These are phyloP conservation scores for Nautilus pompilius DNA, from an alignment of 1,140 invertebrate species.

Conservation along the genomic window DNA sequence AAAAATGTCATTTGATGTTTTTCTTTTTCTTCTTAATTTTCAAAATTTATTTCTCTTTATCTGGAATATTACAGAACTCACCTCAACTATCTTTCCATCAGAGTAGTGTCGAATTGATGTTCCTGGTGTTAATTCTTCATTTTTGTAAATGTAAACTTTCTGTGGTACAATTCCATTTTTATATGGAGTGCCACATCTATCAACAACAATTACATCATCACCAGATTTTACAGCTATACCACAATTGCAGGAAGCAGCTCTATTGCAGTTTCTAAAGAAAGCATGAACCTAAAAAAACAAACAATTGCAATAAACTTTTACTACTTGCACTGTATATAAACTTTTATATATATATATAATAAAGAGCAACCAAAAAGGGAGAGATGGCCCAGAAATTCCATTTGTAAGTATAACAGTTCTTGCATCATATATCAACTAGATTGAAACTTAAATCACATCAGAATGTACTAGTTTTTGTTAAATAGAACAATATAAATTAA, in stretches of 20 bases:
- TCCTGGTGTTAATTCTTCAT: constrained; percentile 28
- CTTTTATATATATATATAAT: too few relatives aligned
- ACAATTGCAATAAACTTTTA: background rate
- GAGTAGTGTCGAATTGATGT: constrained; percentile 15
- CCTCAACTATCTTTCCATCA: constrained; percentile 15
- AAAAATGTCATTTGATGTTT: too few relatives aligned
- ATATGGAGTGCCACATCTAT: constrained; percentile 26
- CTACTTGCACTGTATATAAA: too few relatives aligned
- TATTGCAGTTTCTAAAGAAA: constrained; percentile 24
- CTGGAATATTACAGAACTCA: constrained; percentile 14
- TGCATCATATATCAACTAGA: too few relatives aligned
- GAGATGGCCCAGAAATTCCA: too few relatives aligned
- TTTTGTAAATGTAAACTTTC: constrained; percentile 21
- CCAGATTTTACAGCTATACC: constrained; percentile 34
- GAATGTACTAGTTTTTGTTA: too few relatives aligned
- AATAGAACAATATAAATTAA: too few relatives aligned
- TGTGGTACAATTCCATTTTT: constrained; percentile 11
- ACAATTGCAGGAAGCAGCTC: constrained; percentile 36
- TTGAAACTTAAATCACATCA: too few relatives aligned
- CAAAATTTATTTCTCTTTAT: too few relatives aligned
- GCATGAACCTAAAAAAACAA: constrained; percentile 12
- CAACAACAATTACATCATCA: constrained; percentile 43
- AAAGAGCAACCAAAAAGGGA: too few relatives aligned
- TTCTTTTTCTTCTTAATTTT: too few relatives aligned
- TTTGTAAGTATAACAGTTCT: too few relatives aligned